Evolutionary conservation across 2,888 invertebrate species (phyloP).

Genomic region (Melipona beecheii): DNA sequence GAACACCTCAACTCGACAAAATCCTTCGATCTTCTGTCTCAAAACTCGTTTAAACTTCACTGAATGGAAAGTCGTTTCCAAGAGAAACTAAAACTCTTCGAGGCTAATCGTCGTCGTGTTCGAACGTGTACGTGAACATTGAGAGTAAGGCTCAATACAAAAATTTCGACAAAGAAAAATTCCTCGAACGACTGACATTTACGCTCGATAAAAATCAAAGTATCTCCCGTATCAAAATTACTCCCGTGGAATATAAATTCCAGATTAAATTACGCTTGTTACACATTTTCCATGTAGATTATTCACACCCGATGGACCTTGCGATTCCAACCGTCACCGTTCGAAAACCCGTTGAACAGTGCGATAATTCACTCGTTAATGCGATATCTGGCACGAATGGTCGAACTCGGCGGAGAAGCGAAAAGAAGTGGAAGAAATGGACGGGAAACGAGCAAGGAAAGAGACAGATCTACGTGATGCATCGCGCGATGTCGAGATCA

Average conservation of each 20-base stretch:
- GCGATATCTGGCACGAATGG: background rate
- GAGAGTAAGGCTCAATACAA: no score
- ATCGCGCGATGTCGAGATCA: slow-evolving; percentile 28
- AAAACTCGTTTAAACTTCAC: no score
- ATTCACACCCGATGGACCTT: background rate
- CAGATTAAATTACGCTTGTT: background rate
- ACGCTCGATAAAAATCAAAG: background rate
- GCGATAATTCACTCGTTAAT: slow-evolving; percentile 8
- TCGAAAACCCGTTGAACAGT: background rate
- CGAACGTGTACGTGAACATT: no score
- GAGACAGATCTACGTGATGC: slow-evolving; percentile 21
- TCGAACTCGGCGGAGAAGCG: background rate
- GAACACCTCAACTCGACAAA: background rate
- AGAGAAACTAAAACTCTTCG: no score
- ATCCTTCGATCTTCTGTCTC: background rate
- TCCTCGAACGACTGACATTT: no score
- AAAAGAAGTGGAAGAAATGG: background rate
- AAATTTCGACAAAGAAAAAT: background rate
- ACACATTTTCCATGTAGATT: background rate
- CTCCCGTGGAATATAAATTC: no score
- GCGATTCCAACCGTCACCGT: background rate
- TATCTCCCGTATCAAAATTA: background rate
- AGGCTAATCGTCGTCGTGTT: no score
- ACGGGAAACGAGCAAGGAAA: slow-evolving; percentile 13
- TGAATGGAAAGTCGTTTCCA: no score